Evolutionary conservation across 2,797 vertebrate species (phyloP), one percentile per base, ranked within the genome.

Genomic region (Vespertilio murinus): DNA sequence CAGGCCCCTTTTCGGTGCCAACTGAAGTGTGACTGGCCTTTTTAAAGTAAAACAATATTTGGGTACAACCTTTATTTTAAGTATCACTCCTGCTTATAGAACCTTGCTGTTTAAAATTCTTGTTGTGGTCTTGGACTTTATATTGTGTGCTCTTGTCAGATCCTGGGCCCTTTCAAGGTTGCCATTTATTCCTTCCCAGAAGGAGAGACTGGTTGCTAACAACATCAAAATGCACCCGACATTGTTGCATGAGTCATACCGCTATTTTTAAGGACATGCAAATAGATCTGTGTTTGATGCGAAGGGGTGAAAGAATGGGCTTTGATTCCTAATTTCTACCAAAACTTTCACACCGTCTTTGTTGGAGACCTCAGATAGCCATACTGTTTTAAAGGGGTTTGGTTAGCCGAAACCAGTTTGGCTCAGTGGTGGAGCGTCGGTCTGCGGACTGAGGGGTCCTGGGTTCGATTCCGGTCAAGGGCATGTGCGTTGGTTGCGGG

Each of bases 11-110:
- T 79, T 73, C 70, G 49, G 16, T 64, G 49, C 22, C 42, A 88
- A 70, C 9, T 59, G 25, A 95, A 64, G 49, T 56, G 23, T 82
- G 17, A 80, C 5, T 56, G 59, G 6, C 20, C 54, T 92, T 96
- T 96, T 78, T 38, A 78, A 79, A 90, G 92, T 25, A 59, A 93
- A 91, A n/a, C 59, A 49, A 52, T 61, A 16, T 71, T 91, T 73
- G 20, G 18, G 30, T 47, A 82, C 33, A 83, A 85, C 2, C 13
- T 92, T 87, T 33, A 71, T 84, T 95, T 94, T 28, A 67, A 67
- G 73, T 83, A n/a, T 90, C 40, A 64, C 13, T 71, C 22, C 33
- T 35, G 18, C 54, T 49, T 42, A 25, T 40, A 86, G 86, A 94
- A 82, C 33, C 33, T 18, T 42, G 16, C 56, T 88, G 20, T 91